Evolutionary conservation across 2,797 vertebrate genomes (phyloP).

Genomic region (Hephaestus fuliginosus): DNA sequence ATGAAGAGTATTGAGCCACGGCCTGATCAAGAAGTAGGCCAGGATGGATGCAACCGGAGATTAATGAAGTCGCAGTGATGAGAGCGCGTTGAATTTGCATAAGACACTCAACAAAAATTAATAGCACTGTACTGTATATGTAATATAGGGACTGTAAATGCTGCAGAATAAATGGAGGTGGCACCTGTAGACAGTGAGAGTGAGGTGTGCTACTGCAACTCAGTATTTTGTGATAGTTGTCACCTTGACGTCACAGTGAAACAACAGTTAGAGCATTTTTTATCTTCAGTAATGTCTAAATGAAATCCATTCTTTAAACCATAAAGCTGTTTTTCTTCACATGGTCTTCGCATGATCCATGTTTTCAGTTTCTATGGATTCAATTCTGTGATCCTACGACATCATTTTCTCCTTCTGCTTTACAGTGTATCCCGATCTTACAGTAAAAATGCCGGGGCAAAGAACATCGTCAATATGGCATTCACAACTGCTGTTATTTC

Average conservation of each 20-base stretch:
- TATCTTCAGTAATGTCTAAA: background rate
- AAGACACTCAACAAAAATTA: constrained; percentile 64
- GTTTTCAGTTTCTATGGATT: constrained; percentile 46
- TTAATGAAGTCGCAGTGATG: constrained; percentile 76
- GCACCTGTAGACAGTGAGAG: background rate
- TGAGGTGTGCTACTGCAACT: background rate
- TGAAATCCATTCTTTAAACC: background rate
- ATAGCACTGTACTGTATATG: constrained; percentile 44
- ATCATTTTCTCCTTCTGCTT: constrained; percentile 27
- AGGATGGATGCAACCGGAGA: constrained; percentile 65
- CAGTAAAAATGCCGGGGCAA: constrained; percentile 55
- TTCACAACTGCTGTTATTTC: constrained; percentile 79
- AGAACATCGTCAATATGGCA: constrained; percentile 67
- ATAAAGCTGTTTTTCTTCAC: constrained; percentile 16
- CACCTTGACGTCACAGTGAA: background rate
- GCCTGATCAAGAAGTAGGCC: constrained; percentile 62
- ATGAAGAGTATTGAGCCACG: constrained; percentile 63
- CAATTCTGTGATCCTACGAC: constrained; percentile 49
- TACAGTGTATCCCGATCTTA: constrained; percentile 52
- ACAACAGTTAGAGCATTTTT: background rate
- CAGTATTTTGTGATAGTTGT: background rate
- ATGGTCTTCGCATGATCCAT: constrained; percentile 20
- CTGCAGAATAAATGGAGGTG: constrained; percentile 32
- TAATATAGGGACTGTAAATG: constrained; percentile 28
- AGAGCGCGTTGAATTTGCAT: constrained; percentile 65